These are phyloP conservation scores for human (Homo sapiens) DNA, from an alignment of 2,113 vertebrate genomes.

Conservation along the genomic window GRCh38 chr1:15579001-15579500, in stretches of 20 bases:
- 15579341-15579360: background rate
- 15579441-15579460: background rate
- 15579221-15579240: background rate
- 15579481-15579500: background rate
- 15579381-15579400: background rate
- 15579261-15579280: background rate
- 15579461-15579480: background rate
- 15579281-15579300: background rate
- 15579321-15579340: background rate
- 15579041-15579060: slow-evolving; percentile 91
- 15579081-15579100: background rate
- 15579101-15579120: background rate
- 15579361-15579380: background rate
- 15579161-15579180: background rate
- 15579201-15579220: background rate
- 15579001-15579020: slow-evolving; percentile 90
- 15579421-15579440: background rate
- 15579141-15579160: background rate
- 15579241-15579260: background rate
- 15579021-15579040: slow-evolving; percentile 95
- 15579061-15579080: background rate
- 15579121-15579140: background rate
- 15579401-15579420: background rate
- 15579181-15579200: background rate
- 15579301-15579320: background rate